Evolutionary conservation across 2,888 invertebrate species (phyloP), one percentile per base, ranked within the genome.

Genomic region (Drosophila lutescens): DNA sequence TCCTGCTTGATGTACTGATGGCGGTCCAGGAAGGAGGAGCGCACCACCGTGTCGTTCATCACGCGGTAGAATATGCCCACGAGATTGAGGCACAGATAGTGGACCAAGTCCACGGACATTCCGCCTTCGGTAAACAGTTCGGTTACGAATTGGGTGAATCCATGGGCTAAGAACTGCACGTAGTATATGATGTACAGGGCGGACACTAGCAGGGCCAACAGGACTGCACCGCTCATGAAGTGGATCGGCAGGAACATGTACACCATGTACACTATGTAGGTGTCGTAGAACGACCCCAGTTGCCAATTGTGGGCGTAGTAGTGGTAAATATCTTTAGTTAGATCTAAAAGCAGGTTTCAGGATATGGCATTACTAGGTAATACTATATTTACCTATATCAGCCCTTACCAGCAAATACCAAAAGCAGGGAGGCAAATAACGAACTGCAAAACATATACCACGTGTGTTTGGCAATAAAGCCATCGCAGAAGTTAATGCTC

Each of bases 1-100:
- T 73, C 65, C 46, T 85, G 77, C 53, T 66, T 73, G 0, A 86
- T 60, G 55, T 59, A 83, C 34, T 86, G 77, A 54, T 86, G 66
- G 0, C 83, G 76, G 46, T 80, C 78, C 0, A 83, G 62, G n/a
- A 83, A 80, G 2, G 86, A 83, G 4, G 86, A 76, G 0, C 83
- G 74, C 1, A 83, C 65, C 4, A 63, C 51, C 6, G 80, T 78
- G 1, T 82, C 83, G 15, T 54, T 71, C 2, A 74, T 54, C 0
- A 67, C 0, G 9, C 86, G 86, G 41, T 69, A 78, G n/a, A 75
- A 76, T 0, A 49, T 10, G 0, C 83, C 83, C 12, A 86, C 34
- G 2, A 83, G 7, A 44, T 86, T 80, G 7, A 68, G 50, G 46
- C 74, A 67, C 1, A 69, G 0, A 1, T 69, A 59, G n/a, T 81